Conservation (phyloP, 2,113 vertebrate genomes). For the Dermatemys mawii region DNA sequence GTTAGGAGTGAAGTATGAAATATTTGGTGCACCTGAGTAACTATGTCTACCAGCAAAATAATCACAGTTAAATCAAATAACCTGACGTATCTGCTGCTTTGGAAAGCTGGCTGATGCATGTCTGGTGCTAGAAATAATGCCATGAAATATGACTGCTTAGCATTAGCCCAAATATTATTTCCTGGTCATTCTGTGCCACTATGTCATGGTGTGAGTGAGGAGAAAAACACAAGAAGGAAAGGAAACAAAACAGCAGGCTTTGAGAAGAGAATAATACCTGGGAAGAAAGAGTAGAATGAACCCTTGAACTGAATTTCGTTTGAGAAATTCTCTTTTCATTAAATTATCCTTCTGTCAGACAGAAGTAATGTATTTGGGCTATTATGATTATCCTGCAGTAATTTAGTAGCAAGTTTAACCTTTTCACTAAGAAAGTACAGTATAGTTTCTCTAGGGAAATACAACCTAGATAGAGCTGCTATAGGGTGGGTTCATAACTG, state of each 20-base stretch:
- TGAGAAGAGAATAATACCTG: background rate
- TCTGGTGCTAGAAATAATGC: background rate
- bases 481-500: no score
- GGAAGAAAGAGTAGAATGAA: background rate
- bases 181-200: background rate
- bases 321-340: background rate
- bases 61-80: background rate
- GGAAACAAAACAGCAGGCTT: background rate
- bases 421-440: fast-evolving
- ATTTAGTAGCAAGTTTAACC: background rate
- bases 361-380: background rate
- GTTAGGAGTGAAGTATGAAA: background rate
- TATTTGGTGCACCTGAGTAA: fast-evolving
- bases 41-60: fast-evolving
- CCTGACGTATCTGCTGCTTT: background rate
- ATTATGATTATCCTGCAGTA: background rate
- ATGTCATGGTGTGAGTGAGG: fast-evolving
- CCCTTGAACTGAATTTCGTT: background rate
- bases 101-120: background rate
- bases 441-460: background rate
- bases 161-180: background rate
- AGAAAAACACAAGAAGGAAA: fast-evolving
- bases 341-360: background rate
- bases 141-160: background rate
- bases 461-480: no score